A percentile compares a stretch with the other conserved stretches of the same genome.
Conservation (phyloP, 1,140 invertebrate species). For the Nixonia krombeini region DNA sequence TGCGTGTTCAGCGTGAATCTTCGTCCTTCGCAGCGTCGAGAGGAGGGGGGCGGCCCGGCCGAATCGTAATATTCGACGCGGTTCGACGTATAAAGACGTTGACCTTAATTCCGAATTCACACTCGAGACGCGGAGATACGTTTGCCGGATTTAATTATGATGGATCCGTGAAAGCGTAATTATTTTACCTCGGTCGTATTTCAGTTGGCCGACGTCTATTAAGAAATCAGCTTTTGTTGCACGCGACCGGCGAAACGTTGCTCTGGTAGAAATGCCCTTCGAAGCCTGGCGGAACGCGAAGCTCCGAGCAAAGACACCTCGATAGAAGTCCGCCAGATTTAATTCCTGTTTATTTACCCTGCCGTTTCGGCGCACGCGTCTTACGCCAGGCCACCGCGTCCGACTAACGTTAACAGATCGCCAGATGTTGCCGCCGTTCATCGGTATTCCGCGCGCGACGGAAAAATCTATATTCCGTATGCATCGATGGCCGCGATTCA, state of each 20-base stretch:
- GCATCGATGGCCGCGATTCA: constrained; percentile 49
- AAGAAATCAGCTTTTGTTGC: no score
- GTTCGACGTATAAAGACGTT: constrained; percentile 10
- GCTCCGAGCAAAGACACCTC: no score
- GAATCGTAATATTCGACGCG: background rate
- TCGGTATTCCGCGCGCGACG: constrained; percentile 60
- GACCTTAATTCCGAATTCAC: constrained; percentile 8
- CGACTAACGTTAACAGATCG: constrained; percentile 66
- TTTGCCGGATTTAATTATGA: constrained; percentile 3
- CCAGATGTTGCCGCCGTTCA: constrained; percentile 65
- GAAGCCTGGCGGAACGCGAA: no score
- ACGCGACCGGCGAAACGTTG: no score
- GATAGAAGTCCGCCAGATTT: constrained; percentile 62
- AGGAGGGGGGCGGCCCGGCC: constrained; percentile 2
- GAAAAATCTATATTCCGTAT: constrained; percentile 59
- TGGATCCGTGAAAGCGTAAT: background rate
- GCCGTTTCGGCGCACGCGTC: constrained; percentile 53
- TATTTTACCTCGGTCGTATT: background rate
- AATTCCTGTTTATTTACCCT: constrained; percentile 70
- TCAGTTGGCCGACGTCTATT: background rate
- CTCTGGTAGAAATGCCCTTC: no score
- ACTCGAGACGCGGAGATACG: background rate
- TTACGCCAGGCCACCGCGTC: constrained; percentile 44
- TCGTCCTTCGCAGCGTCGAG: constrained; percentile 1
- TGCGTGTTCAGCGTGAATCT: constrained; percentile 41